phyloP scores from a whole-genome alignment of 2,113 vertebrate genomes.

The Origma solitaria region DNA sequence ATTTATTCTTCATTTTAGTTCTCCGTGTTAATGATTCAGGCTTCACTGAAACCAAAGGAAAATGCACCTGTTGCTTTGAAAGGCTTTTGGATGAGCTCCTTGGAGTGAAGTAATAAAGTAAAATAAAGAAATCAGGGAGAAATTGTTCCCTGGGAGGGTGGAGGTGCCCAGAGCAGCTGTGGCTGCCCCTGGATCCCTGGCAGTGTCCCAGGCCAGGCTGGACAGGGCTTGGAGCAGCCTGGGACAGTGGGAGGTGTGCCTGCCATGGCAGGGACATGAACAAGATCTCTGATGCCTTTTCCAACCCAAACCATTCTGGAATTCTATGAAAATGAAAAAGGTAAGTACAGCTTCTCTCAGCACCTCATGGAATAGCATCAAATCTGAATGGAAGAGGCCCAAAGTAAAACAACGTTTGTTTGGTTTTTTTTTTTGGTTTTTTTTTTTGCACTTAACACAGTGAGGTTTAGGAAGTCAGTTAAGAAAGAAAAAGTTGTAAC shows the following conservation, averaged over 20 bases:
- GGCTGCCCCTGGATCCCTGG: neutral
- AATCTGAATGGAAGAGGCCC: neutral
- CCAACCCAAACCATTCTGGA: neutral
- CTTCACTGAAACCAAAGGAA: neutral
- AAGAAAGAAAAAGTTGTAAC: neutral
- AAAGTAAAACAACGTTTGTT: no score
- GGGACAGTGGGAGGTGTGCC: neutral
- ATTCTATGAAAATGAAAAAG: neutral
- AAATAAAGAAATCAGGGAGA: neutral
- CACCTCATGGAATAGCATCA: neutral
- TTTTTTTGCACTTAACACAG: neutral
- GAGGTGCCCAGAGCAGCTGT: neutral
- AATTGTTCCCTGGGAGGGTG: accelerated
- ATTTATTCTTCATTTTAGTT: neutral
- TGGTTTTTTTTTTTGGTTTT: neutral
- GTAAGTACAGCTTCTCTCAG: neutral
- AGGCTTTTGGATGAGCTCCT: neutral
- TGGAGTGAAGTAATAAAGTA: neutral
- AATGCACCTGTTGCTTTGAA: neutral
- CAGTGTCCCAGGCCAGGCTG: accelerated
- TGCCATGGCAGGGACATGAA: neutral
- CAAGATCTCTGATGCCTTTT: neutral
- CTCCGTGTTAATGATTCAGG: neutral
- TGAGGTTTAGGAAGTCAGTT: neutral
- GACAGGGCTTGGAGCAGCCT: neutral